Conservation (phyloP, 2,888 invertebrate species). For the Pyrrhosoma nymphula region DNA sequence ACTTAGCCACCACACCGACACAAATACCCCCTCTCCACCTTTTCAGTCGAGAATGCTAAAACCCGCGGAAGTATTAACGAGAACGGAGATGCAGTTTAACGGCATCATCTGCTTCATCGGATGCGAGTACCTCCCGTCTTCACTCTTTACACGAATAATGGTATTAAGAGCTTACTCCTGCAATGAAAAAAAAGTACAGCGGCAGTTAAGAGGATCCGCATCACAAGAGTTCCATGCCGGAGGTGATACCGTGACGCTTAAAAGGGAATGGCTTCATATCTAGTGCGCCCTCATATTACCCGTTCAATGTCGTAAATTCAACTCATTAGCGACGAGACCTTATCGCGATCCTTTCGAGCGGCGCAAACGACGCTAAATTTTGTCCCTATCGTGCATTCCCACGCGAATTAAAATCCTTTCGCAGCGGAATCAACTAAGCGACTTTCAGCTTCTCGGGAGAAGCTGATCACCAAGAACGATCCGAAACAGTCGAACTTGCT, state of each 20-base stretch:
- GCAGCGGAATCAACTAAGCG: neutral
- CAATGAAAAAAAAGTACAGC: neutral
- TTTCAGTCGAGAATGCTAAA: neutral
- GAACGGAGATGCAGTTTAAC: neutral
- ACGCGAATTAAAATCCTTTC: neutral
- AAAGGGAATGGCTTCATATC: neutral
- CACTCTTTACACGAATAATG: neutral
- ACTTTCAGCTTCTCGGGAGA: neutral
- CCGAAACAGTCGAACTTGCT: neutral
- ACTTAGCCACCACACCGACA: no score
- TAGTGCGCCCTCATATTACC: neutral
- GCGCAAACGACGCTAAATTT: neutral
- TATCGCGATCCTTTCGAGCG: neutral
- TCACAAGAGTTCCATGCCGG: neutral
- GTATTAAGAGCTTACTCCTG: neutral
- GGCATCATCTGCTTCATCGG: neutral
- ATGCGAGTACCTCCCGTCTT: neutral
- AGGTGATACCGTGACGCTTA: neutral
- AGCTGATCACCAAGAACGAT: neutral
- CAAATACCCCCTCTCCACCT: neutral
- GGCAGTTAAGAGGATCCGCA: neutral
- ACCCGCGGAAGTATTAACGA: neutral
- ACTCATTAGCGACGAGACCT: neutral
- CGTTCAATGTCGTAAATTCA: neutral
- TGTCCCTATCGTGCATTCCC: neutral